Conservation (phyloP, 2,113 vertebrate genomes). For the Galeopterus variegatus region DNA sequence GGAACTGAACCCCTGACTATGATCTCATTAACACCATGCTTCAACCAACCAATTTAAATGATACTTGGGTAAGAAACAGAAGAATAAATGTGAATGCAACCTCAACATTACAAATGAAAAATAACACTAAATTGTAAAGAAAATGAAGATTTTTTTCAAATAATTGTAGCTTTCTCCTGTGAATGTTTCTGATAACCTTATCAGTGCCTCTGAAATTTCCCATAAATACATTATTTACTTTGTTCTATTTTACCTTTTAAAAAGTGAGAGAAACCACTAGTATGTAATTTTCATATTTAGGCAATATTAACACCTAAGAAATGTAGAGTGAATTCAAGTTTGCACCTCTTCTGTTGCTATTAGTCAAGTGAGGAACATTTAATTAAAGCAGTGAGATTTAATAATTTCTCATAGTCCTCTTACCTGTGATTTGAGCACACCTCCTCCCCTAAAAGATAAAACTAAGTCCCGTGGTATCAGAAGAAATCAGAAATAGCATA, state of each 20-base stretch:
- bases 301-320: conserved; percentile 72
- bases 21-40: not conserved
- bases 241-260: conserved; percentile 49
- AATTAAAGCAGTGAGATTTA: conserved; percentile 77
- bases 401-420: conserved; percentile 70
- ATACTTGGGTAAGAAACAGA: conserved; percentile 18
- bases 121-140: conserved; percentile 33
- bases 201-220: not conserved
- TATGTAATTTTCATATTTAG: conserved; percentile 76
- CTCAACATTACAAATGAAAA: conserved; percentile 54
- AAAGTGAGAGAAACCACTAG: conserved; percentile 53
- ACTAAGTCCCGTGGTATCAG: not conserved
- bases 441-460: conserved; percentile 30
- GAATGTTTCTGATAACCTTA: conserved; percentile 30
- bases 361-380: conserved; percentile 80
- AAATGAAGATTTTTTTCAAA: conserved; percentile 53
- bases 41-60: conserved; percentile 58
- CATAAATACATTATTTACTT: not conserved
- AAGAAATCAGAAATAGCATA: conserved; percentile 50
- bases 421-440: conserved; percentile 67
- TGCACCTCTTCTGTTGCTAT: conserved; percentile 66
- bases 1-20: not conserved
- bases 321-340: conserved; percentile 68
- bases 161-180: conserved; percentile 34
- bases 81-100: conserved; percentile 42